Conservation (phyloP, 1,140 invertebrate species). For the Paraescarpia echinospica region DNA sequence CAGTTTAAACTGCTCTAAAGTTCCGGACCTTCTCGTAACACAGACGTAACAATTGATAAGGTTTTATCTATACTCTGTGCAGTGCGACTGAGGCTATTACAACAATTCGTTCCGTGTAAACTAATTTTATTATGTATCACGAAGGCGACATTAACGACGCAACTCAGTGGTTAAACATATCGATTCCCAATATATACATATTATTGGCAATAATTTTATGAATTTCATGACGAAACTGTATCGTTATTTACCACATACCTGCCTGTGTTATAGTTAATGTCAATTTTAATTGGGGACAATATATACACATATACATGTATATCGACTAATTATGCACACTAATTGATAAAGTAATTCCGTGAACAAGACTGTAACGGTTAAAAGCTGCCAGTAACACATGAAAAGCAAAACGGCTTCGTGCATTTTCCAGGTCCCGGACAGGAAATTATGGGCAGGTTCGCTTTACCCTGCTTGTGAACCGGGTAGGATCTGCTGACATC, state of each 20-base stretch:
- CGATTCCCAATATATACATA: no score
- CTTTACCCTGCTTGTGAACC: not conserved
- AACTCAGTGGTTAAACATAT: not conserved
- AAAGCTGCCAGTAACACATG: not conserved
- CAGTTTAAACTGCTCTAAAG: no score
- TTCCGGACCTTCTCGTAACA: no score
- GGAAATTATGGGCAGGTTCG: not conserved
- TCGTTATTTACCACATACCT: not conserved
- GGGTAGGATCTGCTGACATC: not conserved
- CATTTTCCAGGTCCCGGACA: not conserved
- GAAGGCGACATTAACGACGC: not conserved
- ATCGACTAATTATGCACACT: not conserved
- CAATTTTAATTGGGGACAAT: not conserved
- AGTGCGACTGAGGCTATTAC: not conserved
- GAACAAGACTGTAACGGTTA: not conserved
- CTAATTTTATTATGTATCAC: not conserved
- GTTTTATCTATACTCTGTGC: not conserved
- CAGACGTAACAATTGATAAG: no score
- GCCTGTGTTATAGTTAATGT: not conserved
- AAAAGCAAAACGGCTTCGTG: not conserved
- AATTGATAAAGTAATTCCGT: not conserved
- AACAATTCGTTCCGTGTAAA: not conserved
- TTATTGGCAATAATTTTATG: not conserved
- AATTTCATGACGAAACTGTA: not conserved
- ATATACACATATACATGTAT: not conserved